Percentiles rank a stretch among this genome's conserved stretches.
Conservation (phyloP, 2,797 vertebrate genomes). For the Sebastes vulpes region DNA sequence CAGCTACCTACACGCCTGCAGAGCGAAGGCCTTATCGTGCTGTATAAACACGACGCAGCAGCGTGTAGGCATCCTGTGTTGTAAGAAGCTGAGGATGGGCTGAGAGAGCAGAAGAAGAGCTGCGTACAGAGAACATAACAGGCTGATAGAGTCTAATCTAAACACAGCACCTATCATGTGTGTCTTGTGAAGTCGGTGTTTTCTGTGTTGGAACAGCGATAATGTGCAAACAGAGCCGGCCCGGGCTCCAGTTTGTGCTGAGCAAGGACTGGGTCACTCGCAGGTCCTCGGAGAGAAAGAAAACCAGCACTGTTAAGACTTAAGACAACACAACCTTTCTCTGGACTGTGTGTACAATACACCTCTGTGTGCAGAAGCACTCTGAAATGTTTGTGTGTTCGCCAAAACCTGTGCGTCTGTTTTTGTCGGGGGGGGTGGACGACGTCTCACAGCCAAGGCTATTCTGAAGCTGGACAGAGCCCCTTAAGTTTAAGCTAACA, state of each 20-base stretch:
- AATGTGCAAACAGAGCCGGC: conserved; percentile 55
- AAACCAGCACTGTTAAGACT: conserved; percentile 66
- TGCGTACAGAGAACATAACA: conserved; percentile 5
- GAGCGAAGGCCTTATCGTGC: conserved; percentile 50
- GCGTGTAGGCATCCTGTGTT: conserved; percentile 32
- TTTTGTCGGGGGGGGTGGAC: conserved; percentile 20
- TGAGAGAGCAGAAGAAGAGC: neutral
- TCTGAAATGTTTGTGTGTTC: conserved; percentile 22
- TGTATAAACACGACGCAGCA: conserved; percentile 51
- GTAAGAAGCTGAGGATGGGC: conserved; percentile 25
- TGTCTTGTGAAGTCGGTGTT: conserved; percentile 14
- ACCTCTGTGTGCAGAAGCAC: conserved; percentile 46
- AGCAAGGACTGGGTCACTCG: conserved; percentile 54
- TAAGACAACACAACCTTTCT: conserved; percentile 73
- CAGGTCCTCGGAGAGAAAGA: conserved; percentile 66
- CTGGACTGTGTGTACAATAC: conserved; percentile 51
- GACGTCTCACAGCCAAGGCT: conserved; percentile 59
- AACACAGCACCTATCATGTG: neutral
- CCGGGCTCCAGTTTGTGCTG: conserved; percentile 42
- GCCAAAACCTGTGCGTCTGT: conserved; percentile 18
- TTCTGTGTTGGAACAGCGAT: conserved; percentile 39
- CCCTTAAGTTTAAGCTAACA: conserved; percentile 69
- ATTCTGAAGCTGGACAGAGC: conserved; percentile 61
- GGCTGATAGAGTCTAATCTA: neutral
- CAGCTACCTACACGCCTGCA: conserved; percentile 25